Percentiles rank a stretch among this genome's conserved stretches.
Evolutionary conservation across 2,797 vertebrate genomes (phyloP).

Genomic region (Rhynchonycteris naso): DNA sequence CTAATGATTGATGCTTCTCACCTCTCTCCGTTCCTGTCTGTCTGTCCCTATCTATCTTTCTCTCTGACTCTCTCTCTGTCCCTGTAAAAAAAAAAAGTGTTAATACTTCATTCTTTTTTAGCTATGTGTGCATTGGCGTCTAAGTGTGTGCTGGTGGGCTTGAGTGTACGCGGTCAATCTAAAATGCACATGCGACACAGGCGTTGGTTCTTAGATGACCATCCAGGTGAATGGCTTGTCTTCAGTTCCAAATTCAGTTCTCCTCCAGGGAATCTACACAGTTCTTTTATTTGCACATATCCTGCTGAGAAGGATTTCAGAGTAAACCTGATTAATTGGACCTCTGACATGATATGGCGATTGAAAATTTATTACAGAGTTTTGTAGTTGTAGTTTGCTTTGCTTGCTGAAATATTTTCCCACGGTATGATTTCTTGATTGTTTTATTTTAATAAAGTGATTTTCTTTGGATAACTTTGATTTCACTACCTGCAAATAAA

Average conservation of each 20-base stretch:
- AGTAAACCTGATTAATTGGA: slow-evolving; percentile 95
- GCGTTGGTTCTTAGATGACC: neutral
- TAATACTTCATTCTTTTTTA: neutral
- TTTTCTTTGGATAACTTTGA: slow-evolving; percentile 83
- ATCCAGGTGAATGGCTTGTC: slow-evolving; percentile 38
- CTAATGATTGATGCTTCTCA: no score
- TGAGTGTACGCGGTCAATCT: neutral
- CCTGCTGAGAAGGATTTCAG: slow-evolving; percentile 97
- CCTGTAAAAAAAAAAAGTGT: no score
- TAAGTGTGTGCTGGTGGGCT: neutral
- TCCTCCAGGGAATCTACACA: slow-evolving; percentile 60
- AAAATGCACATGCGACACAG: slow-evolving; percentile 60
- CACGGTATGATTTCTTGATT: slow-evolving; percentile 82
- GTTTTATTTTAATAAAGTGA: slow-evolving; percentile 84
- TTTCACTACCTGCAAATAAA: slow-evolving; percentile 92
- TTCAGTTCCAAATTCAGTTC: neutral
- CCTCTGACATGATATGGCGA: slow-evolving; percentile 93
- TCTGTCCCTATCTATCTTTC: no score
- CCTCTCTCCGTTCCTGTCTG: no score
- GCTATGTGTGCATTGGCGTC: neutral
- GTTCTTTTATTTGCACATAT: slow-evolving; percentile 87
- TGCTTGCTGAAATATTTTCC: slow-evolving; percentile 83
- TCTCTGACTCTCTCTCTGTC: no score
- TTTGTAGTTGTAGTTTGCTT: slow-evolving; percentile 81
- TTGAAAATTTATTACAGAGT: slow-evolving; percentile 82